Evolutionary conservation across 2,113 vertebrate genomes (phyloP), one percentile per base, ranked within the genome.

Genomic region (Podilymbus podiceps): DNA sequence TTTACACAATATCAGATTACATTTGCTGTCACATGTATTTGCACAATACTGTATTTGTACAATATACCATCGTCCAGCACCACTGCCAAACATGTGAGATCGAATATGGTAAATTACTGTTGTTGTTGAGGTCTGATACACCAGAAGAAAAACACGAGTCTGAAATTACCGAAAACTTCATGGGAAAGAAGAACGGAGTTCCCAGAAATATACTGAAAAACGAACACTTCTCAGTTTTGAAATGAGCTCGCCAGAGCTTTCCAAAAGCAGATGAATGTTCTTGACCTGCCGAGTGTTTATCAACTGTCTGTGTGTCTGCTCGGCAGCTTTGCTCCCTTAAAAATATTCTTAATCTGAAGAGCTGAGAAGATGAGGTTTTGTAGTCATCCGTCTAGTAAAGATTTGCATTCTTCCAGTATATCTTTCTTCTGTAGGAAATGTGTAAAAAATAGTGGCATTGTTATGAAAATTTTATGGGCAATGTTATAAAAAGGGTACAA

Each of bases 91-190:
- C 87, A 91, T 94, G 72, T 91, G 95, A 90, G 89, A 84, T 95
- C 94, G 91, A 90, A 85, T 92, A 88, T 92, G 95, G 85, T 90
- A 97, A 97, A 93, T 97, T 75, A 95, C 93, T 94, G 89, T 95
- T 93, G 91, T 94, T 94, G 60, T 97, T 94, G 95, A 96, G 93
- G 89, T 97, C 88, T 95, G 89, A 96, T 94, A 92, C 63, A 90
- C 95, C 92, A 97, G 74, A 96, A 97, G 94, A 94, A 97, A 95
- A 96, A 96, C 95, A 95, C n/a, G 66, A 95, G 87, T 76, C 94
- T 97, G 95, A 94, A 97, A 96, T 97, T 97, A 97, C 97, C 71
- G 93, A 97, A 95, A 97, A 76, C 82, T 96, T 82, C 66, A 85
- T 94, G 93, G 95, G 89, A 94, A 96, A 74, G 79, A 89, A 69